Conservation (phyloP, 2,797 vertebrate genomes). For the Pseudopleuronectes americanus region DNA sequence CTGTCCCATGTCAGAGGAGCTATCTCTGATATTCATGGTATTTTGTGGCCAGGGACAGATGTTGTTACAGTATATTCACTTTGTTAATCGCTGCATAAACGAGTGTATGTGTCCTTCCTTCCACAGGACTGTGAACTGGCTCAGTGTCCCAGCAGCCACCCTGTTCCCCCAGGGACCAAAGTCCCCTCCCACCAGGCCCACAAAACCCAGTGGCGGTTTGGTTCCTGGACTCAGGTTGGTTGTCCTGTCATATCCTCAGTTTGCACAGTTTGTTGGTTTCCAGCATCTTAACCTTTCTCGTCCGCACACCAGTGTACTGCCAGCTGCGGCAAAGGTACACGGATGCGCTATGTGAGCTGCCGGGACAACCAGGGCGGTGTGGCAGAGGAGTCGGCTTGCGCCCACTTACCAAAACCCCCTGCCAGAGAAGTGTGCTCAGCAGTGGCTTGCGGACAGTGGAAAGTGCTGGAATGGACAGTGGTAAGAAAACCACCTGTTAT, state of each 20-base stretch:
- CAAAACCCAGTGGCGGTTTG: conserved; percentile 97
- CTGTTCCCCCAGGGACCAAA: conserved; percentile 86
- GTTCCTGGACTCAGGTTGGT: conserved; percentile 97
- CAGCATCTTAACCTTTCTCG: conserved; percentile 9
- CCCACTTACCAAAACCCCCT: conserved; percentile 89
- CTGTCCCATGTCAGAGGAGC: conserved; percentile 45
- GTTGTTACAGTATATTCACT: conserved; percentile 70
- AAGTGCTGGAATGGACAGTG: conserved; percentile 94
- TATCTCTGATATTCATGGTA: conserved; percentile 60
- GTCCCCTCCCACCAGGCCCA: conserved; percentile 78
- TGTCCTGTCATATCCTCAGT: neutral
- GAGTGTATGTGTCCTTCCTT: conserved; percentile 59
- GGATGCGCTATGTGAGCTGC: conserved; percentile 98
- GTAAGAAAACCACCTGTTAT: conserved; percentile 79
- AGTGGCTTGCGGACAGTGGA: conserved; percentile 94
- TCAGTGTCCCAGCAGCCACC: conserved; percentile 87
- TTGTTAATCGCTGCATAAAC: conserved; percentile 69
- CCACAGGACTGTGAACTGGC: conserved; percentile 93
- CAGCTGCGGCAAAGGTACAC: conserved; percentile 94
- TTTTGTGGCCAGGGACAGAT: conserved; percentile 60
- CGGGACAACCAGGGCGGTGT: conserved; percentile 94
- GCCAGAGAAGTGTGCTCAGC: conserved; percentile 91
- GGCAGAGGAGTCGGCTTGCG: conserved; percentile 91
- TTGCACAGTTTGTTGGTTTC: neutral
- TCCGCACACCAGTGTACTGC: conserved; percentile 88